phyloP scores from a whole-genome alignment of 2,797 vertebrate genomes.

The Gymnothorax reevesii region DNA sequence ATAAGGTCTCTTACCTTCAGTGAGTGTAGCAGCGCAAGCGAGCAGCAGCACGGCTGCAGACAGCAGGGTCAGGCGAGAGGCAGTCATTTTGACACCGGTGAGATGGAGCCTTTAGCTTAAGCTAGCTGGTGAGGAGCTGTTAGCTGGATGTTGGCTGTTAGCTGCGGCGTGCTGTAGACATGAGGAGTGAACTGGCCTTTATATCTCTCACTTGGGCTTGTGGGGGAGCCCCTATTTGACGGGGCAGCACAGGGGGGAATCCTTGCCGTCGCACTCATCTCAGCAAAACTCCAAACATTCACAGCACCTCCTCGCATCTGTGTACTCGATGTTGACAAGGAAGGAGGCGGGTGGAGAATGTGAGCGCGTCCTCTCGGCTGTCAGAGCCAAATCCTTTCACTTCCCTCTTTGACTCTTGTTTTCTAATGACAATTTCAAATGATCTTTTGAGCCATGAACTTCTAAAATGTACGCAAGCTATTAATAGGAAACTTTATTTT shows the following conservation, averaged over 20 bases:
- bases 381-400: neutral
- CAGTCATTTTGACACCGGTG: conserved; percentile 52
- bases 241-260: neutral
- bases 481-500: neutral
- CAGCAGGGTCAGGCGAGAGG: conserved; percentile 59
- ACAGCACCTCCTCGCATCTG: neutral
- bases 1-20: conserved; percentile 61
- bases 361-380: neutral
- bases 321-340: neutral
- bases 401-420: conserved; percentile 22
- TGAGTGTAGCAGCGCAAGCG: conserved; percentile 48
- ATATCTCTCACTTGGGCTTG: neutral
- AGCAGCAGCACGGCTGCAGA: conserved; percentile 57
- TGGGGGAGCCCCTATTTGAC: conserved; percentile 9
- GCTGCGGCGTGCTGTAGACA: neutral
- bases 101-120: neutral
- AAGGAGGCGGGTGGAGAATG: neutral
- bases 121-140: neutral
- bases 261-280: neutral
- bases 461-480: neutral
- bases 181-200: neutral
- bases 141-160: neutral
- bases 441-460: neutral
- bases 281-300: neutral
- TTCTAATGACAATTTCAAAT: neutral